Evolutionary conservation across 2,797 vertebrate genomes (phyloP).

Genomic region (Hemitrygon akajei): DNA sequence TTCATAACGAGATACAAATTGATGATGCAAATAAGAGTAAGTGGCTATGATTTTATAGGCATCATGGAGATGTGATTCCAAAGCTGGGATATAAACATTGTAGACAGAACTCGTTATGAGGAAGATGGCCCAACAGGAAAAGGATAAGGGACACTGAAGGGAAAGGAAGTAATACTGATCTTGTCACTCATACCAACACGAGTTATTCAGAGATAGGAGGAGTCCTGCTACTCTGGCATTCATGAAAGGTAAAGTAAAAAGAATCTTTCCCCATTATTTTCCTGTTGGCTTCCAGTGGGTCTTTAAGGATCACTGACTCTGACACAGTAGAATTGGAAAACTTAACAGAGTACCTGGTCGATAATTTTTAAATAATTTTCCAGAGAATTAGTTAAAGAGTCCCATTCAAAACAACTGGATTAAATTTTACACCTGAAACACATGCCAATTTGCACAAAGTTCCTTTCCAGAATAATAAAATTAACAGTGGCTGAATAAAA

Average conservation of each 20-base stretch:
- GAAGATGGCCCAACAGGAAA: no score
- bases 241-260: background rate
- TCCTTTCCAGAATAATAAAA: background rate
- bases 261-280: background rate
- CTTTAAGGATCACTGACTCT: background rate
- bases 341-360: background rate
- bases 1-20: no score
- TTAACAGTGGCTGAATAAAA: background rate
- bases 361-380: background rate
- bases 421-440: background rate
- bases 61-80: no score
- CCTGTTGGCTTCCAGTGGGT: no score
- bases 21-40: no score
- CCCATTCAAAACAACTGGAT: no score
- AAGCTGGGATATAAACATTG: no score
- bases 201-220: background rate
- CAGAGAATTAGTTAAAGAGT: background rate
- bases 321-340: background rate
- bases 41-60: no score
- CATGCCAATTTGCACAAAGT: background rate
- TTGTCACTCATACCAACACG: background rate
- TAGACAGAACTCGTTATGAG: no score
- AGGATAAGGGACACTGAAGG: no score
- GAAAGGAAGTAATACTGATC: background rate
- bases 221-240: background rate